Percentiles rank a stretch among this genome's conserved stretches.
These are phyloP conservation scores for Caenorhabditis inopinata DNA, from an alignment of 1,140 invertebrate genomes.

Conservation along the genomic window DNA sequence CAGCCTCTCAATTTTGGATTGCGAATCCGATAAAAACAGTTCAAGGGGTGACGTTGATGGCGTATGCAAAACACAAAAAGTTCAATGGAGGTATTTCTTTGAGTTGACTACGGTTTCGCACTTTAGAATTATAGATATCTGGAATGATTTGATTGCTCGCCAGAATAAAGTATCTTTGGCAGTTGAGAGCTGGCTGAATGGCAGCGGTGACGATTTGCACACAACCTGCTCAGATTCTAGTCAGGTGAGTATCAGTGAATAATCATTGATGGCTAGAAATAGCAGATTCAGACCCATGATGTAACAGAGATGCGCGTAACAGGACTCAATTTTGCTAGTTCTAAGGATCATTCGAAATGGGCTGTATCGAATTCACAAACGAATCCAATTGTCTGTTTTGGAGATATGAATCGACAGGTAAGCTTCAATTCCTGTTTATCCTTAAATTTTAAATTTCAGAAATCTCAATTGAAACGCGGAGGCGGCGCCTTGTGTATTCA, in stretches of 20 bases:
- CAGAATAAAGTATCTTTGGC: slow-evolving; percentile 6
- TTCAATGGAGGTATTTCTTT: slow-evolving; percentile 31
- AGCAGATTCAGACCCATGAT: slow-evolving; percentile 4
- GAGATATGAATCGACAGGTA: slow-evolving; percentile 45
- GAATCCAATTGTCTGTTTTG: slow-evolving; percentile 43
- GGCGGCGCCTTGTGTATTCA: slow-evolving; percentile 41
- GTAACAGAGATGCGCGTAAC: slow-evolving; percentile 7
- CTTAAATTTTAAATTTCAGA: slow-evolving; percentile 8
- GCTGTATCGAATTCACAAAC: slow-evolving; percentile 16
- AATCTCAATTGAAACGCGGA: slow-evolving; percentile 40
- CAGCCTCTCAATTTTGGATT: slow-evolving; percentile 32
- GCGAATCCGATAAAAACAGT: slow-evolving; percentile 34
- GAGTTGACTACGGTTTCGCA: too few species aligned
- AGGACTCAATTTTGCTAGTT: slow-evolving; percentile 4
- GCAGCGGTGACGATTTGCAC: slow-evolving; percentile 37
- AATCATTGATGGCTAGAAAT: not conserved
- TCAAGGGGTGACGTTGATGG: not conserved
- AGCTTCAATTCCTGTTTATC: too few species aligned
- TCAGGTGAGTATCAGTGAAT: slow-evolving; percentile 24
- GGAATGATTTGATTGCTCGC: slow-evolving; percentile 28
- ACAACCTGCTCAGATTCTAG: not conserved
- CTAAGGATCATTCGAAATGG: slow-evolving; percentile 46
- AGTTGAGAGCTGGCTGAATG: slow-evolving; percentile 45
- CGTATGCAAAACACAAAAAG: slow-evolving; percentile 41
- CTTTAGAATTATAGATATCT: slow-evolving; percentile 37